These are phyloP conservation scores for Grantiella picta DNA, from an alignment of 2,113 vertebrate genomes.

Conservation along the genomic window DNA sequence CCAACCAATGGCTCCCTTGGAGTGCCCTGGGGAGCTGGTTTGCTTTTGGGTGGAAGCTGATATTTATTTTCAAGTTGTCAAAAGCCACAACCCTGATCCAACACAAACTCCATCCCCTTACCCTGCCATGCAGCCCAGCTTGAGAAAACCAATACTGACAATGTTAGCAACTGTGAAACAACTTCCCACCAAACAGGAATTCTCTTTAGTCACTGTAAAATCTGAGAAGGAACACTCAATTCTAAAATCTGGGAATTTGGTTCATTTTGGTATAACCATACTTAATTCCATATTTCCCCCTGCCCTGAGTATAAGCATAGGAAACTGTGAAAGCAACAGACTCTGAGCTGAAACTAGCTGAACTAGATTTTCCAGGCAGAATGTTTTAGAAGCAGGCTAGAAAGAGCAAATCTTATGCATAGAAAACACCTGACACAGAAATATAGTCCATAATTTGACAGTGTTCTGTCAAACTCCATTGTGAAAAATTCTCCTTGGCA, in stretches of 20 bases:
- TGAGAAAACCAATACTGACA: accelerated
- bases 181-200: not conserved
- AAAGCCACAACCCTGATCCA: not conserved
- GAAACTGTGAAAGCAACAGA: not conserved
- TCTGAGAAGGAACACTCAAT: not conserved
- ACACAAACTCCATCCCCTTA: not conserved
- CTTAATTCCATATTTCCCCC: not conserved
- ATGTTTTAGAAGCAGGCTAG: not conserved
- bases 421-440: not conserved
- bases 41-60: not conserved
- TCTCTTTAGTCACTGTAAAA: not conserved
- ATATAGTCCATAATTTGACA: not conserved
- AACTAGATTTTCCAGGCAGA: not conserved
- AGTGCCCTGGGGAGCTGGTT: accelerated
- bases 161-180: not conserved
- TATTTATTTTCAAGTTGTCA: not conserved
- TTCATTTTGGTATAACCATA: not conserved
- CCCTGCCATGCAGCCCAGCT: not conserved
- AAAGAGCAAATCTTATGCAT: not conserved
- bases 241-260: not conserved
- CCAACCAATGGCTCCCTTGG: accelerated
- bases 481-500: not conserved
- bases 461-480: not conserved
- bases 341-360: not conserved
- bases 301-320: not conserved